phyloP scores from a whole-genome alignment of 2,113 vertebrate genomes.

The Odontesthes bonariensis region DNA sequence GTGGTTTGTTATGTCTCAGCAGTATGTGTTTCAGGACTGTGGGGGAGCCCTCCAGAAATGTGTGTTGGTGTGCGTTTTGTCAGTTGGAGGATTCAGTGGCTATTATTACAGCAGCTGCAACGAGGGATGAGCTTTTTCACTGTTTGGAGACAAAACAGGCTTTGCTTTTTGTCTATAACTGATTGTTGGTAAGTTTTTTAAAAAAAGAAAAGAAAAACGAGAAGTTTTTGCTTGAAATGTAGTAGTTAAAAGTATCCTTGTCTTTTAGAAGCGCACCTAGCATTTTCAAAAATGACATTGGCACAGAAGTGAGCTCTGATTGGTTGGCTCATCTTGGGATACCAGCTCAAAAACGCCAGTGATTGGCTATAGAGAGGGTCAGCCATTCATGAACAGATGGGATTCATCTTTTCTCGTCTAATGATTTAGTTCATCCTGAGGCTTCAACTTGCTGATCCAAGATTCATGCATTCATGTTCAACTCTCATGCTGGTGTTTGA shows the following conservation, averaged over 20 bases:
- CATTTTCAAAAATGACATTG: slow-evolving; percentile 59
- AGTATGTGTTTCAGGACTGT: slow-evolving; percentile 58
- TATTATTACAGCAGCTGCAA: slow-evolving; percentile 35
- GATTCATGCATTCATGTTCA: slow-evolving; percentile 35
- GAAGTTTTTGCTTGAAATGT: background rate
- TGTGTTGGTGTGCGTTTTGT: slow-evolving; percentile 19
- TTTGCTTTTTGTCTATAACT: slow-evolving; percentile 1
- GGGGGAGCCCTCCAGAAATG: slow-evolving; percentile 43
- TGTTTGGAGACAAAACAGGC: background rate
- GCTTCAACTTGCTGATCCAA: slow-evolving; percentile 48
- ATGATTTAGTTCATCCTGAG: slow-evolving; percentile 59
- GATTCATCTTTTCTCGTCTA: slow-evolving; percentile 58
- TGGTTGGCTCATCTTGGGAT: slow-evolving; percentile 59
- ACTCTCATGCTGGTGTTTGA: slow-evolving; percentile 34
- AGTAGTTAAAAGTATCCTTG: background rate
- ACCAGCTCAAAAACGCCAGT: slow-evolving; percentile 25
- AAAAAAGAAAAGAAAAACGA: background rate
- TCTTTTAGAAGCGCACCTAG: slow-evolving; percentile 12
- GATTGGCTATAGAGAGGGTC: slow-evolving; percentile 62
- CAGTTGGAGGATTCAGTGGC: slow-evolving; percentile 25
- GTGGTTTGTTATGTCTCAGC: slow-evolving; percentile 57
- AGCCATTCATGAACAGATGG: slow-evolving; percentile 61
- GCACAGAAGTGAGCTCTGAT: slow-evolving; percentile 27
- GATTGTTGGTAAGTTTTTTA: slow-evolving; percentile 1
- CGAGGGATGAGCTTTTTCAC: slow-evolving; percentile 16